These are phyloP conservation scores for Chymomyza costata DNA, from an alignment of 1,140 invertebrate genomes.

Conservation along the genomic window DNA sequence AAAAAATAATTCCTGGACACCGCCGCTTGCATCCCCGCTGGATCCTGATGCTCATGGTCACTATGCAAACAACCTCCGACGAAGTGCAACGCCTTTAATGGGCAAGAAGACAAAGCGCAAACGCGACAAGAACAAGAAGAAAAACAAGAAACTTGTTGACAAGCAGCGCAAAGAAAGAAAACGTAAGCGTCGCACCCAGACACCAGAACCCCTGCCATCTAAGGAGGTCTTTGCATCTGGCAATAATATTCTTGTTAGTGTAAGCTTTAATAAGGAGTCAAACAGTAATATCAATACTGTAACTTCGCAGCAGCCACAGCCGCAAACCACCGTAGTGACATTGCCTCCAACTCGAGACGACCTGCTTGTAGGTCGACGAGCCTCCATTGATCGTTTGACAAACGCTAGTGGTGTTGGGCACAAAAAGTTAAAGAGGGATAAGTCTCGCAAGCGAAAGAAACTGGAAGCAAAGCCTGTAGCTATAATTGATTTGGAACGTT, in stretches of 20 bases:
- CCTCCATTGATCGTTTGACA: slow-evolving; percentile 41
- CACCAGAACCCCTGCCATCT: slow-evolving; percentile 80
- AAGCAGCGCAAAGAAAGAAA: slow-evolving; percentile 79
- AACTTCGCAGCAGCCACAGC: slow-evolving; percentile 38
- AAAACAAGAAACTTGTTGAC: slow-evolving; percentile 67
- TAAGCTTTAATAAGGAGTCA: slow-evolving; percentile 89
- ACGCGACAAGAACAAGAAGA: slow-evolving; percentile 68
- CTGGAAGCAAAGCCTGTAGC: slow-evolving; percentile 82
- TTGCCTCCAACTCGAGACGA: slow-evolving; percentile 61
- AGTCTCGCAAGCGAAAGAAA: slow-evolving; percentile 73
- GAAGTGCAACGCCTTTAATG: slow-evolving; percentile 37
- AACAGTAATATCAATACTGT: slow-evolving; percentile 45
- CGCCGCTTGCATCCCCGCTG: slow-evolving; percentile 75
- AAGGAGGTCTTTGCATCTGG: slow-evolving; percentile 95
- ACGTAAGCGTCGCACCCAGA: slow-evolving; percentile 77
- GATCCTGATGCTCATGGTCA: slow-evolving; percentile 33
- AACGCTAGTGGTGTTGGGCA: slow-evolving; percentile 9
- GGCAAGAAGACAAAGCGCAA: slow-evolving; percentile 71
- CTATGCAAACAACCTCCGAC: slow-evolving; percentile 33
- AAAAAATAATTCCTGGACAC: slow-evolving; percentile 66
- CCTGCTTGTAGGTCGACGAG: slow-evolving; percentile 48
- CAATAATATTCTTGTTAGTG: slow-evolving; percentile 93
- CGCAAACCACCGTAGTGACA: slow-evolving; percentile 52
- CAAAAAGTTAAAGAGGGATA: slow-evolving; percentile 40
- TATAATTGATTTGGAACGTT: slow-evolving; percentile 89